A percentile compares a stretch with the other conserved stretches of the same genome.
phyloP scores from a whole-genome alignment of 2,888 invertebrate species.

The Lithophane ornitopus region DNA sequence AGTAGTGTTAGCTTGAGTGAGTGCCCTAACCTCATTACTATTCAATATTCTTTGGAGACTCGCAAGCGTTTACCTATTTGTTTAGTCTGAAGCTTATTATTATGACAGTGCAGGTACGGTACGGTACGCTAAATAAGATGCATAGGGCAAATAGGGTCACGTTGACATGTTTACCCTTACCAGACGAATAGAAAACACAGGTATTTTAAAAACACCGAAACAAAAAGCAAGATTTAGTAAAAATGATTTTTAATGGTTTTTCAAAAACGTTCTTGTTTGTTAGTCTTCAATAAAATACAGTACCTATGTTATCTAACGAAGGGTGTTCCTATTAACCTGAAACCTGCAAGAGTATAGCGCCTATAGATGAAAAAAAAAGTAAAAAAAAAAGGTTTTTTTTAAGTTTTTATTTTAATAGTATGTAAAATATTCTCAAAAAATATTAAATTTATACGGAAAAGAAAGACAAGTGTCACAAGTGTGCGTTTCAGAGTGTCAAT shows the following conservation, averaged over 20 bases:
- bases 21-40: slow-evolving; percentile 3
- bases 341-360: too few species aligned
- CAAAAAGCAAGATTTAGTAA: not conserved
- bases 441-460: too few species aligned
- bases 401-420: too few species aligned
- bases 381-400: too few species aligned
- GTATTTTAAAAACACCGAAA: not conserved
- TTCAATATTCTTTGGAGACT: slow-evolving; percentile 34
- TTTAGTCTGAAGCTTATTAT: slow-evolving; percentile 26
- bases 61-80: not conserved
- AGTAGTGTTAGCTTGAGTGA: too few species aligned
- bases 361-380: too few species aligned
- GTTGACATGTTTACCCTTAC: not conserved
- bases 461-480: too few species aligned
- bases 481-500: too few species aligned
- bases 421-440: too few species aligned
- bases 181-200: not conserved
- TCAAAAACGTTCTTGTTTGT: too few species aligned
- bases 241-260: not conserved
- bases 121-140: not conserved
- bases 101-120: not conserved
- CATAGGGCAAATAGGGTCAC: not conserved
- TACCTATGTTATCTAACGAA: too few species aligned
- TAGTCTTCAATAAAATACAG: not conserved
- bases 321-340: too few species aligned